Conservation (phyloP, 2,113 vertebrate species). For the Grammomys surdaster region DNA sequence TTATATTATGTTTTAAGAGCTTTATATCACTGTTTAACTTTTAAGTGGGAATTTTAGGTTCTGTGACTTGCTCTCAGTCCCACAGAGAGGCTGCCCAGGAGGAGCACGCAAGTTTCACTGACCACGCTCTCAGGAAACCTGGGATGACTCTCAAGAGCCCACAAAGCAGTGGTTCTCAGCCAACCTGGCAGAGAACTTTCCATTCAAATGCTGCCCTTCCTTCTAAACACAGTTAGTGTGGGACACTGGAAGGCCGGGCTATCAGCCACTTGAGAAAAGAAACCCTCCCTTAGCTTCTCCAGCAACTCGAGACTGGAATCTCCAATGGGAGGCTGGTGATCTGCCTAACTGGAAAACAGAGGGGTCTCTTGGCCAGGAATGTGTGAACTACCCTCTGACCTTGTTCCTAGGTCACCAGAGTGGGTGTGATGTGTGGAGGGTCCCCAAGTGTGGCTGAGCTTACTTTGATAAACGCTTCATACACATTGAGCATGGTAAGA, state of each 20-base stretch:
- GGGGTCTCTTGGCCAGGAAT: neutral
- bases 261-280: neutral
- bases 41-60: neutral
- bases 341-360: neutral
- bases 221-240: neutral
- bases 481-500: constrained; percentile 98
- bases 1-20: neutral
- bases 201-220: neutral
- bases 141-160: neutral
- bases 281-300: neutral
- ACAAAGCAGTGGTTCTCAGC: neutral
- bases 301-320: neutral
- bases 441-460: neutral
- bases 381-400: neutral
- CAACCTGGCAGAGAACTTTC: neutral
- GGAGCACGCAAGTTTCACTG: neutral
- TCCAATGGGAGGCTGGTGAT: neutral
- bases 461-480: constrained; percentile 98
- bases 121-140: neutral
- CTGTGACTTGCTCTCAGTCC: neutral
- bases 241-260: accelerated
- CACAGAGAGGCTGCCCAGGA: neutral
- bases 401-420: neutral
- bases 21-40: neutral
- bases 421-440: accelerated